Percentiles rank a stretch among this genome's conserved stretches.
phyloP scores from a whole-genome alignment of 1,140 invertebrate species.

The Bombus soroeensis region DNA sequence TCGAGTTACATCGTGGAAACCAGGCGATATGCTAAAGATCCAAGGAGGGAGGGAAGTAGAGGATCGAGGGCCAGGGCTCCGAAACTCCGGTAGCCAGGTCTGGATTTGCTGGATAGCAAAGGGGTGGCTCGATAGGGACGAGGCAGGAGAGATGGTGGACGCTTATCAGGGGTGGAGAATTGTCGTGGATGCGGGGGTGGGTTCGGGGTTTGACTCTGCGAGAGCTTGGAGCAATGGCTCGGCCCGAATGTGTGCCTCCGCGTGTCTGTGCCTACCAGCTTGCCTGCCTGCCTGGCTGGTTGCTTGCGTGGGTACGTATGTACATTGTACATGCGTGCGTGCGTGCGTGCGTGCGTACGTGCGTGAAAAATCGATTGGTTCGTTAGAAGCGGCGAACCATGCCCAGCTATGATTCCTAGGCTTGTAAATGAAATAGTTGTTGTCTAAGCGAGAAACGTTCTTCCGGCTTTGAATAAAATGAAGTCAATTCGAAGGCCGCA shows the following conservation, averaged over 20 bases:
- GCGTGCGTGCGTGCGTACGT: slow-evolving; percentile 55
- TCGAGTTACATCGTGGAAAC: not conserved
- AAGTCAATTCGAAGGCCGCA: no score
- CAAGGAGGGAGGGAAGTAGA: not conserved
- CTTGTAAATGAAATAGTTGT: slow-evolving; percentile 12
- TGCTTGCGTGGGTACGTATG: slow-evolving; percentile 4
- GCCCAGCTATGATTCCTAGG: slow-evolving; percentile 49
- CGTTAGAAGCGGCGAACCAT: slow-evolving; percentile 59
- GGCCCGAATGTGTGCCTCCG: slow-evolving; percentile 41
- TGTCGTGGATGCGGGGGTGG: slow-evolving; percentile 46
- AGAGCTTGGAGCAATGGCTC: slow-evolving; percentile 67
- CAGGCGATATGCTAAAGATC: slow-evolving; percentile 27
- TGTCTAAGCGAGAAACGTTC: no score
- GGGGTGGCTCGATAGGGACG: slow-evolving; percentile 9
- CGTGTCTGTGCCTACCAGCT: slow-evolving; percentile 31
- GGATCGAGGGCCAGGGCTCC: not conserved
- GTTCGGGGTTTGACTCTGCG: slow-evolving; percentile 66
- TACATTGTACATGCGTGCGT: not conserved
- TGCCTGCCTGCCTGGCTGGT: not conserved
- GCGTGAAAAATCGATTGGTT: slow-evolving; percentile 77
- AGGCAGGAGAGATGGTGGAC: slow-evolving; percentile 46
- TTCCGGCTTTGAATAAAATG: no score
- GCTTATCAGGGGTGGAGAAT: slow-evolving; percentile 68
- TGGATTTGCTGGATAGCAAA: slow-evolving; percentile 11
- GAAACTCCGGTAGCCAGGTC: not conserved